phyloP scores from a whole-genome alignment of 1,140 invertebrate genomes.

The Triops cancriformis region DNA sequence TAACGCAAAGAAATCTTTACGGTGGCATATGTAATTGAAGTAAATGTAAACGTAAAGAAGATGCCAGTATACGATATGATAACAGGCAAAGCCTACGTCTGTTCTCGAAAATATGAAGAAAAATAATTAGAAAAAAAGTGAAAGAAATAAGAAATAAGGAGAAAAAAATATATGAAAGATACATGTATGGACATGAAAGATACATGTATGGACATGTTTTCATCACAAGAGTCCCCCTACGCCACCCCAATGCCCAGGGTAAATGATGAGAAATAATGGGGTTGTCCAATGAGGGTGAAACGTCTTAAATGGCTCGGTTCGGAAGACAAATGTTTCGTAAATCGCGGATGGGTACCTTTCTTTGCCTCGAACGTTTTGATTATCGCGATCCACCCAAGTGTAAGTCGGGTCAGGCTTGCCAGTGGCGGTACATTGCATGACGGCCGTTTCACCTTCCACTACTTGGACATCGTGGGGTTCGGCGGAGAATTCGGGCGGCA shows the following conservation, averaged over 20 bases:
- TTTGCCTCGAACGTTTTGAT: slow-evolving; percentile 22
- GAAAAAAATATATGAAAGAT: too few relatives aligned
- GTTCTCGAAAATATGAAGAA: too few relatives aligned
- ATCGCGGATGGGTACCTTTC: slow-evolving; percentile 19
- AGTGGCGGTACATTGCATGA: slow-evolving; percentile 61
- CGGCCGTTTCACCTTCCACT: slow-evolving; percentile 65
- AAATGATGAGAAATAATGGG: background rate
- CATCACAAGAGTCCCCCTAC: background rate
- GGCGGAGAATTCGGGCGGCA: slow-evolving; percentile 58
- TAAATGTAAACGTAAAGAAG: too few relatives aligned
- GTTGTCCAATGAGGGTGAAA: background rate
- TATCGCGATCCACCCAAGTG: slow-evolving; percentile 54
- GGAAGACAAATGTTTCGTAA: background rate
- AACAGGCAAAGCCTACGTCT: too few relatives aligned
- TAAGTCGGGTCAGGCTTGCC: slow-evolving; percentile 74
- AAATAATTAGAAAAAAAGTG: too few relatives aligned
- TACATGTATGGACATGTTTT: background rate
- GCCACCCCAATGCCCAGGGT: background rate
- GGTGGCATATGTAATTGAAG: too few relatives aligned
- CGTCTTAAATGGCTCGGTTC: background rate
- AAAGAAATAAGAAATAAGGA: too few relatives aligned
- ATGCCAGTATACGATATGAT: too few relatives aligned
- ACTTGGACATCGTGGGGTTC: slow-evolving; percentile 51
- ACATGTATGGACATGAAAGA: too few relatives aligned
- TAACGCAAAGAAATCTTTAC: too few relatives aligned